Conservation (phyloP, 2,888 invertebrate species). For the Tromatobia lineatoria region DNA sequence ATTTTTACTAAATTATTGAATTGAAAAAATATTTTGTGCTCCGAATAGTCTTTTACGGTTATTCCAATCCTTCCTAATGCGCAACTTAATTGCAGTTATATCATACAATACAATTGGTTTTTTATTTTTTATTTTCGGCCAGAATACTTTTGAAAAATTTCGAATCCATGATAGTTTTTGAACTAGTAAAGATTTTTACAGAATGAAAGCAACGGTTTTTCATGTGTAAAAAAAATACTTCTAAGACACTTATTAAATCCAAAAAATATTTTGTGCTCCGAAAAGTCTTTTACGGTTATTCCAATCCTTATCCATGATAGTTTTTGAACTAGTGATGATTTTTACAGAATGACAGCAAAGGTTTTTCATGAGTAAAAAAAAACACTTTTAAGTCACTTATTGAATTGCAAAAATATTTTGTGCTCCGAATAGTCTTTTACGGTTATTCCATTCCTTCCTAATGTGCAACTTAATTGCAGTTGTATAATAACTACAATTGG, state of each 20-base stretch:
- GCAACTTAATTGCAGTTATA: conserved; percentile 5
- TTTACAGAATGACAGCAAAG: too few species aligned
- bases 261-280: neutral
- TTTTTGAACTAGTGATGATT: too few species aligned
- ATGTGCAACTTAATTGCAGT: conserved; percentile 16
- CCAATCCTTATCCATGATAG: neutral
- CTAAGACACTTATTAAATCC: neutral
- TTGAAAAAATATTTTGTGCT: neutral
- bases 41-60: neutral
- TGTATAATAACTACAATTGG: conserved; percentile 1
- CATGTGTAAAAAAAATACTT: neutral
- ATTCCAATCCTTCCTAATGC: neutral
- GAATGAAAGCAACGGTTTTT: neutral
- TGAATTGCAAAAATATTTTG: neutral
- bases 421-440: neutral
- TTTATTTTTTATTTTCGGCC: too few species aligned
- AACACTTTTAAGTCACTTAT: neutral
- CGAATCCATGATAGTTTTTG: too few species aligned
- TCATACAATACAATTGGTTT: too few species aligned
- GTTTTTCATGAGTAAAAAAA: neutral
- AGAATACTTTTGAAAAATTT: too few species aligned
- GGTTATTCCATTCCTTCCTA: neutral
- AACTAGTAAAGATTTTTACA: neutral
- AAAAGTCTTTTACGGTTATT: neutral
- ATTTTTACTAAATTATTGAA: neutral